Conservation (phyloP, 1,140 invertebrate genomes). For the Magallana angulata region DNA sequence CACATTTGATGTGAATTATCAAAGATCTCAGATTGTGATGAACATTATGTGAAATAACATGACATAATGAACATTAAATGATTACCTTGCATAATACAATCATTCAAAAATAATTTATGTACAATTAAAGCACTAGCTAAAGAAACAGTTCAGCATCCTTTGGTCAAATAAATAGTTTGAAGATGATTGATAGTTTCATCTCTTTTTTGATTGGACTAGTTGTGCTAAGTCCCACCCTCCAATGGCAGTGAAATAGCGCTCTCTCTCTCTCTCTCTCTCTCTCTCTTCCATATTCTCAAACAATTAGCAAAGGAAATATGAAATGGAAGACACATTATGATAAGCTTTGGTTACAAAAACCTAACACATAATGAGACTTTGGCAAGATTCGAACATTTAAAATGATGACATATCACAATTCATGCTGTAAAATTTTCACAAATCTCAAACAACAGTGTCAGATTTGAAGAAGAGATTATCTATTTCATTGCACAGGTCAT, state of each 20-base stretch:
- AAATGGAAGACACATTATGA: constrained; percentile 12
- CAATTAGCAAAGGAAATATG: background rate
- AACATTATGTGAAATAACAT: background rate
- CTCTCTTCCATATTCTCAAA: background rate
- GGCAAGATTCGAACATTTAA: constrained; percentile 45
- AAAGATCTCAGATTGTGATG: background rate
- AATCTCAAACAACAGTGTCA: constrained; percentile 53
- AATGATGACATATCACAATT: constrained; percentile 9
- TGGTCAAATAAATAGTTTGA: background rate
- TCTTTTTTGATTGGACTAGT: constrained; percentile 6
- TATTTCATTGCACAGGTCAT: constrained; percentile 67
- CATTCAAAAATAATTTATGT: background rate
- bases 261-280: no score
- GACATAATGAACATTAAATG: background rate
- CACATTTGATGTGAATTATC: constrained; percentile 21
- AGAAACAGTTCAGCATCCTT: no score
- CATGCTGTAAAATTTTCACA: background rate
- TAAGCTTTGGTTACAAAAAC: constrained; percentile 5
- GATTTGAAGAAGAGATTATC: constrained; percentile 67
- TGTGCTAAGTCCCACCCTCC: background rate
- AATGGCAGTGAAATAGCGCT: background rate
- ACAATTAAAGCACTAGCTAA: no score
- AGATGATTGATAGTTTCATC: background rate
- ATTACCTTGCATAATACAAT: background rate
- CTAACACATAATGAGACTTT: constrained; percentile 31